A percentile compares a stretch with the other conserved stretches of the same genome.
Conservation (phyloP, 2,113 vertebrate species). For the Sebastes fasciatus region DNA sequence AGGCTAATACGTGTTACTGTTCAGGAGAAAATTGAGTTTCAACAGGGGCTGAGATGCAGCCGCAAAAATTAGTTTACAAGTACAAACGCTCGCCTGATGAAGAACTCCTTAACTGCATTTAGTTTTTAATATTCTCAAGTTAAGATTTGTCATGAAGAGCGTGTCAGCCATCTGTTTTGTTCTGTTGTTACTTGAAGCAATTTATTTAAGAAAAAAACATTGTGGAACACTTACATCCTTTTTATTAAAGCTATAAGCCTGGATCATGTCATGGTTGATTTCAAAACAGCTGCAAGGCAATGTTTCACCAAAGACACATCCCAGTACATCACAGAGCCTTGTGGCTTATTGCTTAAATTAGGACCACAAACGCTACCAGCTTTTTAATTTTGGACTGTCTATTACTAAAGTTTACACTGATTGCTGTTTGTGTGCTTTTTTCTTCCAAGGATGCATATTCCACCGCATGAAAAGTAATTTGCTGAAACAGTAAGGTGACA, state of each 20-base stretch:
- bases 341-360: constrained; percentile 40
- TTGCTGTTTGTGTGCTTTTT: constrained; percentile 1
- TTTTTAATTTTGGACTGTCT: constrained; percentile 34
- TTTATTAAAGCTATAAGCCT: constrained; percentile 49
- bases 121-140: constrained; percentile 58
- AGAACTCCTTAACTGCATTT: constrained; percentile 42
- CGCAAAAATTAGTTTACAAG: constrained; percentile 46
- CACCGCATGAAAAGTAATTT: constrained; percentile 22
- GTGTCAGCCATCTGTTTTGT: constrained; percentile 44
- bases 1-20: constrained; percentile 33
- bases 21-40: constrained; percentile 63
- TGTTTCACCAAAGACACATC: constrained; percentile 24
- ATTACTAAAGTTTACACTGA: constrained; percentile 35
- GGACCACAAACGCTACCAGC: constrained; percentile 14
- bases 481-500: background rate
- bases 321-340: constrained; percentile 19
- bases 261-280: constrained; percentile 48
- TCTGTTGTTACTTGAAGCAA: constrained; percentile 46
- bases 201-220: constrained; percentile 31
- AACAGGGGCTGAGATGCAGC: constrained; percentile 45
- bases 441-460: background rate
- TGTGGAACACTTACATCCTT: constrained; percentile 18
- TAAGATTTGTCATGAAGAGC: constrained; percentile 38
- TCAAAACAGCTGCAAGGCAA: constrained; percentile 54
- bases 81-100: constrained; percentile 55